Conservation (phyloP, 2,113 vertebrate genomes). For the Prunella himalayana region DNA sequence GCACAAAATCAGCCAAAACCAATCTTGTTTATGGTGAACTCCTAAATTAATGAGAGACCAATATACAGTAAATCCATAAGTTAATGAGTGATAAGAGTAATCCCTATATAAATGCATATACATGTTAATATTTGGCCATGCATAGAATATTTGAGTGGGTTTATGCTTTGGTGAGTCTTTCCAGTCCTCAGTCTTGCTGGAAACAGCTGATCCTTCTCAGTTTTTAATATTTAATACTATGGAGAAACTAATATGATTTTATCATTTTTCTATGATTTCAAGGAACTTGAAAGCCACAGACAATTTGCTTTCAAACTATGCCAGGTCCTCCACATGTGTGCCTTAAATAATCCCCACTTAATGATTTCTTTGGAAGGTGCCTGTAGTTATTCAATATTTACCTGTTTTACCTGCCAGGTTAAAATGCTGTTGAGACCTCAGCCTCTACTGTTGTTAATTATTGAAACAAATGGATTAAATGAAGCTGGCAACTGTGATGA, state of each 20-base stretch:
- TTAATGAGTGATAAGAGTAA: neutral
- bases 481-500: neutral
- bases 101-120: neutral
- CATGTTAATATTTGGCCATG: neutral
- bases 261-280: neutral
- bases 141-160: neutral
- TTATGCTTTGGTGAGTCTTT: neutral
- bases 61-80: neutral
- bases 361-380: neutral
- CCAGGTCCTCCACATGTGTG: neutral
- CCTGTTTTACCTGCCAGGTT: neutral
- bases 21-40: neutral
- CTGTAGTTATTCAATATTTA: neutral
- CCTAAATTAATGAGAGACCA: neutral
- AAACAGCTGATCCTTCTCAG: neutral
- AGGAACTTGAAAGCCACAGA: neutral
- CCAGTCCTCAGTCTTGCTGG: neutral
- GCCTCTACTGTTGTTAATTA: neutral
- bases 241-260: neutral
- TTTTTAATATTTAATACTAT: neutral
- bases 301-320: neutral
- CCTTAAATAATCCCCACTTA: neutral
- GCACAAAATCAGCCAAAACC: neutral
- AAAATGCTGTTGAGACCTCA: neutral
- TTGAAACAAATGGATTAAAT: neutral